Percentiles rank a stretch among this genome's conserved stretches.
phyloP scores from a whole-genome alignment of 2,797 vertebrate species.

The Paedocypris micromegethes region DNA sequence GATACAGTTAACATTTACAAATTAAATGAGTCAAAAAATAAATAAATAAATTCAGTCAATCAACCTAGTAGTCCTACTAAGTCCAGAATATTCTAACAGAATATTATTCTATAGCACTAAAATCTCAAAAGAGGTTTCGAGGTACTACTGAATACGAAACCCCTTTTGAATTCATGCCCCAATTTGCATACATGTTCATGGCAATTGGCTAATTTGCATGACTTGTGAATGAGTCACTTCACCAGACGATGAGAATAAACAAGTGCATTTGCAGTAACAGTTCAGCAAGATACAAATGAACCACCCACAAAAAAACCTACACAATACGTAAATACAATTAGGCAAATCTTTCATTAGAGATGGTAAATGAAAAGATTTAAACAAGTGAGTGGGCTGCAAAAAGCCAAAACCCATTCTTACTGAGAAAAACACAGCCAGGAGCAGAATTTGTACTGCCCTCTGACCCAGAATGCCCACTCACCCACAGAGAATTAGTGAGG shows the following conservation, averaged over 20 bases:
- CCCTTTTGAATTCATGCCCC: background rate
- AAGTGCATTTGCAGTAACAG: slow-evolving; percentile 9
- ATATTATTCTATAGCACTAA: no score
- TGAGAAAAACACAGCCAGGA: slow-evolving; percentile 2
- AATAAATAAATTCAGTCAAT: no score
- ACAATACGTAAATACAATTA: slow-evolving; percentile 16
- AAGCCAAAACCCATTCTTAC: slow-evolving; percentile 10
- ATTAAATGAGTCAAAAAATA: no score
- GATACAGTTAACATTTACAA: background rate
- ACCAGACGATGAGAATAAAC: slow-evolving; percentile 19
- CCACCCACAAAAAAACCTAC: slow-evolving; percentile 6
- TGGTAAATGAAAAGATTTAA: slow-evolving; percentile 5
- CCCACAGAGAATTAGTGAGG: background rate
- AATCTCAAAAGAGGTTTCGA: background rate
- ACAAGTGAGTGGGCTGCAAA: slow-evolving; percentile 6
- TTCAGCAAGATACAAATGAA: slow-evolving; percentile 2
- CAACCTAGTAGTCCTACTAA: no score
- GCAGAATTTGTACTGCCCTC: background rate
- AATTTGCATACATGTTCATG: slow-evolving; percentile 19
- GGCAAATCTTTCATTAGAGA: slow-evolving; percentile 1
- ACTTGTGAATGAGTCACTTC: slow-evolving; percentile 17
- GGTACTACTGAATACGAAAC: background rate
- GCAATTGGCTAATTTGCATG: slow-evolving; percentile 13
- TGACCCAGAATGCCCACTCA: slow-evolving; percentile 9
- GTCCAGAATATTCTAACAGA: no score